Conservation (phyloP, 2,113 vertebrate genomes). For the Caretta caretta region DNA sequence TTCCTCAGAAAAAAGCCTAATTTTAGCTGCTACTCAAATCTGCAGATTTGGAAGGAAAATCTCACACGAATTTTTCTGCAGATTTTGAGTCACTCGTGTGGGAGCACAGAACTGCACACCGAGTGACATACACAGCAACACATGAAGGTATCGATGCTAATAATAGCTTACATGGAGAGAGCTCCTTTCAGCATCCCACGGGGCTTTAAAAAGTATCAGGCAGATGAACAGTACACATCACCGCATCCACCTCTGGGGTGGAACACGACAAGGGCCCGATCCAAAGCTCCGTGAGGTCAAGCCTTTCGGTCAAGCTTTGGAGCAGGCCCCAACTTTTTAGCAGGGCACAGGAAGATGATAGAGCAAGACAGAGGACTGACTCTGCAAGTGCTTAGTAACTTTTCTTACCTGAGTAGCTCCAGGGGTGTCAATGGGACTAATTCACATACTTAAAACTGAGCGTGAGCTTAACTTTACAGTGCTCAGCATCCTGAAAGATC, state of each 20-base stretch:
- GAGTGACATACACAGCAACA: neutral
- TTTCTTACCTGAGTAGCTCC: neutral
- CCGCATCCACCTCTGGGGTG: neutral
- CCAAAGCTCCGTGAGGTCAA: neutral
- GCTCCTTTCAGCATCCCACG: rapidly evolving
- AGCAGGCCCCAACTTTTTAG: neutral
- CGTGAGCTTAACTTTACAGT: rapidly evolving
- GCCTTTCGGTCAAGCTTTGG: neutral
- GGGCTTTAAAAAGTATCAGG: neutral
- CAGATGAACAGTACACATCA: neutral
- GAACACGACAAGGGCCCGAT: neutral
- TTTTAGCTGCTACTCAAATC: neutral
- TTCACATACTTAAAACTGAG: neutral
- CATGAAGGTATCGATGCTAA: neutral
- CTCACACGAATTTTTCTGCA: slow-evolving; percentile 14
- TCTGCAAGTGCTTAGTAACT: neutral
- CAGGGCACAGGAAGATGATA: neutral
- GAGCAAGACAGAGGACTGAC: neutral
- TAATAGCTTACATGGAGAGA: neutral
- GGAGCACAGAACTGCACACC: neutral
- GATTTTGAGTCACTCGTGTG: slow-evolving; percentile 38
- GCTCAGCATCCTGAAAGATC: neutral
- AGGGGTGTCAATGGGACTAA: neutral
- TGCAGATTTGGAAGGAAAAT: slow-evolving; percentile 1
- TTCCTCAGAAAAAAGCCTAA: neutral